These are phyloP conservation scores for Idaea dimidiata DNA, from an alignment of 2,888 invertebrate species.

Conservation along the genomic window DNA sequence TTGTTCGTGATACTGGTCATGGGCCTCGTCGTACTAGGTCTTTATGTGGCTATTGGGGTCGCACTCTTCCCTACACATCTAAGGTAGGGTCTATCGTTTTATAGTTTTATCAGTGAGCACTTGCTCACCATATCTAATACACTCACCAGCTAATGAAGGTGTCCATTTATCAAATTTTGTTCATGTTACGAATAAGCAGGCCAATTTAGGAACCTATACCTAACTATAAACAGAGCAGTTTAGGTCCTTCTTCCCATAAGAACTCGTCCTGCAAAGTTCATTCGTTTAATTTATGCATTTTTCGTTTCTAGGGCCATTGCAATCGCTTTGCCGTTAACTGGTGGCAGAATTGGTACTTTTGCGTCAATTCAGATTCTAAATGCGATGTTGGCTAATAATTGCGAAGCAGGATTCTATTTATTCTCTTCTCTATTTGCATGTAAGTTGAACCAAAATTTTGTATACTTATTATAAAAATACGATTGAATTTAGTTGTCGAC, in stretches of 20 bases:
- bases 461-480: background rate
- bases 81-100: slow-evolving; percentile 37
- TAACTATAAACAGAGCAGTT: too few relatives aligned
- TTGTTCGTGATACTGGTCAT: slow-evolving; percentile 65
- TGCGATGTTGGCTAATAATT: slow-evolving; percentile 76
- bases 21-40: slow-evolving; percentile 66
- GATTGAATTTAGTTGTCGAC: background rate
- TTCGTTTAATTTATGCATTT: background rate
- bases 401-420: slow-evolving; percentile 81
- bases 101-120: background rate
- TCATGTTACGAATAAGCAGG: too few relatives aligned
- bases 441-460: slow-evolving; percentile 41
- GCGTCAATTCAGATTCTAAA: slow-evolving; percentile 82
- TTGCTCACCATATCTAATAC: too few relatives aligned
- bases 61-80: slow-evolving; percentile 78
- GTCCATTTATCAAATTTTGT: too few relatives aligned
- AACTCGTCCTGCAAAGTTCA: slow-evolving; percentile 4
- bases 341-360: slow-evolving; percentile 80
- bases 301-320: slow-evolving; percentile 76
- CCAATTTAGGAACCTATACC: too few relatives aligned
- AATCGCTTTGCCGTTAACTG: slow-evolving; percentile 78
- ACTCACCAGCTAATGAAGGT: too few relatives aligned
- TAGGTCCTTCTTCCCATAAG: too few relatives aligned
- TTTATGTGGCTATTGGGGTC: slow-evolving; percentile 77
- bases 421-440: slow-evolving; percentile 70